A percentile compares a stretch with the other conserved stretches of the same genome.
phyloP scores from a whole-genome alignment of 2,888 invertebrate genomes.

The Dicyrtomina minuta region DNA sequence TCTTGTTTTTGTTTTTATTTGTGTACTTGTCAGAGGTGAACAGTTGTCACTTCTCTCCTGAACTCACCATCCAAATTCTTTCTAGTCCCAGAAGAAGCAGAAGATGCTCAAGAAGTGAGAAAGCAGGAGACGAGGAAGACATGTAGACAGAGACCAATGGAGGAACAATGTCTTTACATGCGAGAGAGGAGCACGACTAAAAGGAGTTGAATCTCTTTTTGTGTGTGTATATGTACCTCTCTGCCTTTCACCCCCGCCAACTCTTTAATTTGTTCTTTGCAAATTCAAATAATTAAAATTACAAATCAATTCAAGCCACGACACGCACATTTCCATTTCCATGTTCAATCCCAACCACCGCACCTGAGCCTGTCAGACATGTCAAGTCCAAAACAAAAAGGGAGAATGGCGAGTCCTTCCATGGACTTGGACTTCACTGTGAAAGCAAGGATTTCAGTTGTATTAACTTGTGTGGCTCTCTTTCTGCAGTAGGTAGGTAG shows the following conservation, averaged over 20 bases:
- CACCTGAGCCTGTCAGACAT: background rate
- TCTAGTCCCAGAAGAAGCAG: no score
- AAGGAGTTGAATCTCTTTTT: slow-evolving; percentile 12
- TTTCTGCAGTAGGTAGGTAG: no score
- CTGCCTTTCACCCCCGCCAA: slow-evolving; percentile 20
- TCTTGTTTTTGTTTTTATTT: background rate
- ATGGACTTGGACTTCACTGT: background rate
- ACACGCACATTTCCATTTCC: slow-evolving; percentile 14
- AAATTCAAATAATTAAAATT: slow-evolving; percentile 27
- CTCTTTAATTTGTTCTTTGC: slow-evolving; percentile 23
- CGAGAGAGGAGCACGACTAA: background rate
- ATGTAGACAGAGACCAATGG: background rate
- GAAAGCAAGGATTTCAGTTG: background rate
- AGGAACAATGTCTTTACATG: background rate
- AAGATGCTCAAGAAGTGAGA: background rate
- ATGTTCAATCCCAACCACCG: background rate
- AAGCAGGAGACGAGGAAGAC: background rate
- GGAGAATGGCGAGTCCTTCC: background rate
- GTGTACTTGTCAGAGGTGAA: no score
- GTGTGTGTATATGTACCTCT: no score
- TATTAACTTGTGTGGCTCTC: background rate
- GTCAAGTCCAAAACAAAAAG: background rate
- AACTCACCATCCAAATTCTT: no score
- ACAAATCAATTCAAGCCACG: slow-evolving; percentile 16
- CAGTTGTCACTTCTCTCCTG: no score